A percentile compares a stretch with the other conserved stretches of the same genome.
These are phyloP conservation scores for Hirtodrosophila trivittata DNA, from an alignment of 2,888 invertebrate genomes.

Conservation along the genomic window DNA sequence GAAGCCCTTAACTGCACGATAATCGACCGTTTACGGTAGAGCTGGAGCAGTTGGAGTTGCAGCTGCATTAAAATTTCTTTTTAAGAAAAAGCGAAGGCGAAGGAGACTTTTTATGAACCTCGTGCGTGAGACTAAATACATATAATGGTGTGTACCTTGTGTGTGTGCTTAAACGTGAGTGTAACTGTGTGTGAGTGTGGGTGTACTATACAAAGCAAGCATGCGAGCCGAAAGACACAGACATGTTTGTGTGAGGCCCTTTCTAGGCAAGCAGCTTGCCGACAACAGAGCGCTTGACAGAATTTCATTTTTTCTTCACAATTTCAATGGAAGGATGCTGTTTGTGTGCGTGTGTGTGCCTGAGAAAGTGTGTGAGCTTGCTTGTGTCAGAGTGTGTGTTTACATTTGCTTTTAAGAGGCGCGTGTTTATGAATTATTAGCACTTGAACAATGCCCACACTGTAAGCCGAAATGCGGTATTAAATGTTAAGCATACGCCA, in stretches of 20 bases:
- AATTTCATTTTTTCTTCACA: constrained; percentile 16
- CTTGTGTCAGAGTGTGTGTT: constrained; percentile 26
- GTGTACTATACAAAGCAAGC: constrained; percentile 12
- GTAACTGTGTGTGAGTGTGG: background rate
- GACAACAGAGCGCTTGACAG: constrained; percentile 9
- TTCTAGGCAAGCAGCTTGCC: constrained; percentile 35
- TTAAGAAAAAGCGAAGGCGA: background rate
- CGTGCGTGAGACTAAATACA: constrained; percentile 19
- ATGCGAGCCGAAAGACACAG: constrained; percentile 1
- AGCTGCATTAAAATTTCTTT: background rate
- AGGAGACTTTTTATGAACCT: constrained; percentile 22
- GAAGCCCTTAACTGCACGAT: too few relatives aligned
- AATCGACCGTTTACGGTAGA: too few relatives aligned
- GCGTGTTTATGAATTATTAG: constrained; percentile 58
- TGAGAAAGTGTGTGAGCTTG: constrained; percentile 23
- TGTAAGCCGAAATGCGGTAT: background rate
- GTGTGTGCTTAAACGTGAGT: background rate
- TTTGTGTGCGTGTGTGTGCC: constrained; percentile 8
- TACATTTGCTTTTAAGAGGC: constrained; percentile 22
- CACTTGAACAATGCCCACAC: constrained; percentile 10
- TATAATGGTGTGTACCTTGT: constrained; percentile 16
- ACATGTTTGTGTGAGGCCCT: constrained; percentile 1
- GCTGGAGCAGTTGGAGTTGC: background rate
- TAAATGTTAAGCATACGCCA: constrained; percentile 15
- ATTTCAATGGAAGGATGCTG: background rate